Conservation (phyloP, 2,797 vertebrate species). For the Xenopus petersii region DNA sequence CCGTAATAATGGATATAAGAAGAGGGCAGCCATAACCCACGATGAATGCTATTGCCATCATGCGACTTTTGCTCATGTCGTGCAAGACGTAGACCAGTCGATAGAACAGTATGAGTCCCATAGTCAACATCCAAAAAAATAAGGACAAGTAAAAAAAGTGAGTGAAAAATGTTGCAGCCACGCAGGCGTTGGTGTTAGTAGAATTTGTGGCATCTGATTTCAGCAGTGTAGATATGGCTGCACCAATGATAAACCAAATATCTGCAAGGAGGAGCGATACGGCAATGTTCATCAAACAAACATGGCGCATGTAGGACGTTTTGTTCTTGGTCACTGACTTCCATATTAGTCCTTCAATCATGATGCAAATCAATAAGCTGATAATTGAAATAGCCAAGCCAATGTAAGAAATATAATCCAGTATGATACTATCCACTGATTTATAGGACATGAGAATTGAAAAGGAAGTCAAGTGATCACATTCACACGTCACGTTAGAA, state of each 20-base stretch:
- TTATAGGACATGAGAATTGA: conserved; percentile 84
- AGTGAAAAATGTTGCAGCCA: conserved; percentile 78
- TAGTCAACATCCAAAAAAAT: conserved; percentile 92
- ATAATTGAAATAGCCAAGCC: conserved; percentile 79
- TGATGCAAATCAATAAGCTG: conserved; percentile 76
- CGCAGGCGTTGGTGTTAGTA: conserved; percentile 58
- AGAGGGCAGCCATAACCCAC: conserved; percentile 83
- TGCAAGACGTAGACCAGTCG: conserved; percentile 82
- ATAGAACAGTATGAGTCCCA: conserved; percentile 84
- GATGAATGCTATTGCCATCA: conserved; percentile 74
- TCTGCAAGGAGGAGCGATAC: conserved; percentile 81
- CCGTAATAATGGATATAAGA: conserved; percentile 76
- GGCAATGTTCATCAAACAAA: conserved; percentile 83
- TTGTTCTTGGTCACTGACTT: conserved; percentile 77
- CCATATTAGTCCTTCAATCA: conserved; percentile 84
- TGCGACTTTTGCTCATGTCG: conserved; percentile 74
- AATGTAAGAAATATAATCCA: conserved; percentile 73
- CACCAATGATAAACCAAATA: conserved; percentile 80
- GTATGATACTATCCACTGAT: rapidly evolving
- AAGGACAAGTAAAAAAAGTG: conserved; percentile 88
- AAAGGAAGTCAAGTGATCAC: conserved; percentile 84
- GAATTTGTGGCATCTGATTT: too few relatives aligned
- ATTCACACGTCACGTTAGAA: conserved; percentile 65
- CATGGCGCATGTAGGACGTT: conserved; percentile 81
- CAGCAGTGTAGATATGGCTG: conserved; percentile 48